Conservation (phyloP, 1,140 invertebrate genomes). For the Bemisia tabaci region DNA sequence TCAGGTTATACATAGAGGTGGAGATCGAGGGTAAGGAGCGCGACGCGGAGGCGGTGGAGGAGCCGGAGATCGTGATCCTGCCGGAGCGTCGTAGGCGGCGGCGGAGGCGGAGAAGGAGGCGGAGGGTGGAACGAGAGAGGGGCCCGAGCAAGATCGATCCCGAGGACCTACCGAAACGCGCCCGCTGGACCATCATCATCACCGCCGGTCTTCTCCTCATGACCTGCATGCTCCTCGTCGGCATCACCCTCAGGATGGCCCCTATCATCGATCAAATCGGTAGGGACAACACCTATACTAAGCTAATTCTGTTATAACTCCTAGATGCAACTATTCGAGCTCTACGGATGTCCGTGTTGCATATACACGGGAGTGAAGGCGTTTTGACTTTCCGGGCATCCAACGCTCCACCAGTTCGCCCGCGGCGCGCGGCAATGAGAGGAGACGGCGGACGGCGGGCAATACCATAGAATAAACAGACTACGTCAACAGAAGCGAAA, state of each 20-base stretch:
- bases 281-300: constrained; percentile 45
- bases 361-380: no score
- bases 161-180: constrained; percentile 62
- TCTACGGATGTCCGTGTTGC: no score
- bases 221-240: constrained; percentile 75
- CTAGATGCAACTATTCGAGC: no score
- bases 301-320: no score
- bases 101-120: constrained; percentile 4
- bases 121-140: neutral
- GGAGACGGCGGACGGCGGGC: no score
- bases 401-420: no score
- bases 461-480: no score
- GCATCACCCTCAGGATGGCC: constrained; percentile 74
- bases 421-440: no score
- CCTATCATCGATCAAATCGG: constrained; percentile 86
- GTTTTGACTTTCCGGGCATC: no score
- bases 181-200: constrained; percentile 74
- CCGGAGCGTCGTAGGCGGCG: constrained; percentile 7
- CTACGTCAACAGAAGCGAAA: no score
- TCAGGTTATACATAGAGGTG: no score
- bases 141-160: constrained; percentile 35
- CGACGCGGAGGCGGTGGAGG: neutral
- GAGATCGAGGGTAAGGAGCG: no score
- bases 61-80: neutral
- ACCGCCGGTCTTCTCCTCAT: constrained; percentile 71